These are phyloP conservation scores for Rhabdomys dilectus DNA, from an alignment of 2,113 vertebrate genomes.

Conservation along the genomic window DNA sequence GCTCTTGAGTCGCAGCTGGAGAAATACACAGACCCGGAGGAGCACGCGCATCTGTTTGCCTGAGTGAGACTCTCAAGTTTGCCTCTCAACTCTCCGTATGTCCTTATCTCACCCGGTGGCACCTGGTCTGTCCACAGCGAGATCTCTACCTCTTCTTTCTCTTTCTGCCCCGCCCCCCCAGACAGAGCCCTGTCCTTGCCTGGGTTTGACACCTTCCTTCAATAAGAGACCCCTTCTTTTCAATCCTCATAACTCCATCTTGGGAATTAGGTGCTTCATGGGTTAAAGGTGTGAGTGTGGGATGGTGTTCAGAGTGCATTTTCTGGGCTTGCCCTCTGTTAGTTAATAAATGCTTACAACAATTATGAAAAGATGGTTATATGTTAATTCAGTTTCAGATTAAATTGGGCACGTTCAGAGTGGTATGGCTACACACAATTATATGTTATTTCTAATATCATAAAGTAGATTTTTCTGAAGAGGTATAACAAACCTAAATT, in stretches of 20 bases:
- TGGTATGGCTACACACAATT: background rate
- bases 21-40: slow-evolving; percentile 67
- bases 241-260: background rate
- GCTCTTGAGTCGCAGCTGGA: slow-evolving; percentile 73
- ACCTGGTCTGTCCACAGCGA: background rate
- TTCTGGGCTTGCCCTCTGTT: background rate
- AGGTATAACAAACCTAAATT: background rate
- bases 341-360: background rate
- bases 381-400: background rate
- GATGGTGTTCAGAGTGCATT: no score
- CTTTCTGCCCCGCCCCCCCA: background rate
- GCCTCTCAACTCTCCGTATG: background rate
- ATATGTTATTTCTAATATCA: background rate
- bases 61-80: background rate
- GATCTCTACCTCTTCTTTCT: background rate
- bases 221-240: background rate
- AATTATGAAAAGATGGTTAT: background rate
- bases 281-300: background rate
- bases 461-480: background rate
- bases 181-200: background rate
- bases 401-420: background rate
- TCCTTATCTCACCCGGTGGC: background rate
- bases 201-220: background rate
- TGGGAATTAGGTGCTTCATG: background rate
- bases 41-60: background rate